Evolutionary conservation across 2,113 vertebrate species (phyloP), one percentile per base, ranked within the genome.

Genomic region (Agapornis roseicollis): DNA sequence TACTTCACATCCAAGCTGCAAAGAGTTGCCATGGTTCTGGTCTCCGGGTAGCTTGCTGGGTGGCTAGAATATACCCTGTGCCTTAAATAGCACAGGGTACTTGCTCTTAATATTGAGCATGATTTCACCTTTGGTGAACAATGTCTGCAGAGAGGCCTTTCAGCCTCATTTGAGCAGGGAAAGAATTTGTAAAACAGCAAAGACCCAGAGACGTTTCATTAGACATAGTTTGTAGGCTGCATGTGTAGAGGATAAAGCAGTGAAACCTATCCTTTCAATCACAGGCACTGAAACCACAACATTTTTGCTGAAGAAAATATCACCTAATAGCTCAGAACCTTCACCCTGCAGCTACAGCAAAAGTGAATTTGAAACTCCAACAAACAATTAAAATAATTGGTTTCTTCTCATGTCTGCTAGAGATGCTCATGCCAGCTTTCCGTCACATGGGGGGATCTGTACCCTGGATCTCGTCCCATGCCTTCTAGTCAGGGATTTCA

Each of bases 371-470:
- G 90, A 80, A 91, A 77, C 37, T 85, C 53, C 53, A 94, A 37
- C 41, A 70, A 92, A 94, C 79, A 88, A 93, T 96, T 95, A 80
- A 77, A 93, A 90, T 93, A 90, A 86, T 90, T 80, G 60, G 70
- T 87, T 70, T 87, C 85, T 89, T 78, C 93, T 95, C 35, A 63
- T 91, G 70, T 85, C 83, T 92, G 85, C 91, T 89, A 93, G 44
- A 92, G 66, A 46, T 76, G 33, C 56, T 58, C 22, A 86, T 72
- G 85, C 90, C 85, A 88, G 66, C 89, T 91, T 90, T 90, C 85
- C 9, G 3, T 72, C 83, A 73, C 64, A 66, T 12, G 33, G 76
- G 35, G 77, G 50, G 53, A 80, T 86, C 80, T 83, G 79, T 66
- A 73, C 68, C 41, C 95, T 92, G 85, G 87, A 86, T 91, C 68